A percentile compares a stretch with the other conserved stretches of the same genome.
These are phyloP conservation scores for Brachionus rotundiformis DNA, from an alignment of 1,140 invertebrate genomes.

Conservation along the genomic window DNA sequence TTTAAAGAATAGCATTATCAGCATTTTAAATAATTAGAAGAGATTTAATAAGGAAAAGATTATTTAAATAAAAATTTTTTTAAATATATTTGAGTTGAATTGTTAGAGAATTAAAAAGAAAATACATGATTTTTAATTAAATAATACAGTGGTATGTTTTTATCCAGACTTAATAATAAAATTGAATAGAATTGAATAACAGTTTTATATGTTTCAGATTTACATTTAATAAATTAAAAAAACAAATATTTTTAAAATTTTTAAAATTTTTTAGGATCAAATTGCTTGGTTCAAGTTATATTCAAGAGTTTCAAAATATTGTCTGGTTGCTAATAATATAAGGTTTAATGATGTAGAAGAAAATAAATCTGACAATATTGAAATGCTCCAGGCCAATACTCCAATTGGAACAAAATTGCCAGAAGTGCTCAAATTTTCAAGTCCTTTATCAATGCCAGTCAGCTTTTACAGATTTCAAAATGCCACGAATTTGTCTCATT, in stretches of 20 bases:
- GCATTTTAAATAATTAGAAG: no score
- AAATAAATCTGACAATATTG: not conserved
- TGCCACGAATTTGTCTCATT: not conserved
- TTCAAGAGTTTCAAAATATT: conserved; percentile 24
- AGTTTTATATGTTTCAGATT: no score
- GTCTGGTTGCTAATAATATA: conserved; percentile 14
- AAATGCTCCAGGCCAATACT: not conserved
- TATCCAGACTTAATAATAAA: no score
- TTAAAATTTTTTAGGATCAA: conserved; percentile 22
- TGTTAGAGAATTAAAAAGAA: no score
- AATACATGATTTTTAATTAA: no score
- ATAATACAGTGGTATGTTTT: no score
- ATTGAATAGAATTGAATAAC: no score
- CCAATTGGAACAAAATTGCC: not conserved
- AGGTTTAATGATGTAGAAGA: not conserved
- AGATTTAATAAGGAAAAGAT: no score
- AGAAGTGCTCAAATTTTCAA: not conserved
- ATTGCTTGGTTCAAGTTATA: conserved; percentile 22
- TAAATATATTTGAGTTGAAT: no score
- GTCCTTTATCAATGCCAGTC: not conserved
- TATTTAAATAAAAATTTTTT: no score
- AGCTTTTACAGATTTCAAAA: conserved; percentile 36
- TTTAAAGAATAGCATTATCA: no score
- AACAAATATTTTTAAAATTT: not conserved
- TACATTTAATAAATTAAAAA: no score